phyloP scores from a whole-genome alignment of 2,113 vertebrate species.

The Tympanuchus pallidicinctus region DNA sequence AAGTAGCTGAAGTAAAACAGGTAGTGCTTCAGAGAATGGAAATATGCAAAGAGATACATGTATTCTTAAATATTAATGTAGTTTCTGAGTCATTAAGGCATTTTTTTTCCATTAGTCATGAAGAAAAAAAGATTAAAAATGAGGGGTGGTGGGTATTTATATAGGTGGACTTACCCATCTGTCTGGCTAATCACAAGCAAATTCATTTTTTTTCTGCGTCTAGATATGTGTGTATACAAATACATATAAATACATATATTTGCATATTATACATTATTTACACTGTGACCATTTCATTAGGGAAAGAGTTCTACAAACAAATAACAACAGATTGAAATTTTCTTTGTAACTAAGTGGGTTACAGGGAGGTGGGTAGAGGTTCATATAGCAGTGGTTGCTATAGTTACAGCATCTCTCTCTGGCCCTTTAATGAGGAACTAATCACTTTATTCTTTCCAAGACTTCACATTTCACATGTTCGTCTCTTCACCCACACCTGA shows the following conservation, averaged over 20 bases:
- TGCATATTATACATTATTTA: not conserved
- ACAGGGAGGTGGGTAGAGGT: conserved; percentile 2
- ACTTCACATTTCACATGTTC: not conserved
- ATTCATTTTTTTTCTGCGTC: not conserved
- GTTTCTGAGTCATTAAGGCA: not conserved
- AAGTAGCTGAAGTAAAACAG: not conserved
- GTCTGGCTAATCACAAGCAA: not conserved
- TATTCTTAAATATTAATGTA: not conserved
- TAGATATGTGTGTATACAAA: not conserved
- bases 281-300: not conserved
- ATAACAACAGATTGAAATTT: not conserved
- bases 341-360: not conserved
- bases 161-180: not conserved
- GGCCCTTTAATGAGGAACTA: conserved; percentile 34
- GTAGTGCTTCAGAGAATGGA: not conserved
- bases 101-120: conserved; percentile 21
- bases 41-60: not conserved
- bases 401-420: conserved; percentile 28
- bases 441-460: conserved; percentile 37
- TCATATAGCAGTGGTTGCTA: conserved; percentile 33
- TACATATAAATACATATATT: not conserved
- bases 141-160: not conserved
- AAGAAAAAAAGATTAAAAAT: not conserved
- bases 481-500: not conserved
- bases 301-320: not conserved